Evolutionary conservation across 2,797 vertebrate genomes (phyloP).

Genomic region (Lagocephalus sceleratus): DNA sequence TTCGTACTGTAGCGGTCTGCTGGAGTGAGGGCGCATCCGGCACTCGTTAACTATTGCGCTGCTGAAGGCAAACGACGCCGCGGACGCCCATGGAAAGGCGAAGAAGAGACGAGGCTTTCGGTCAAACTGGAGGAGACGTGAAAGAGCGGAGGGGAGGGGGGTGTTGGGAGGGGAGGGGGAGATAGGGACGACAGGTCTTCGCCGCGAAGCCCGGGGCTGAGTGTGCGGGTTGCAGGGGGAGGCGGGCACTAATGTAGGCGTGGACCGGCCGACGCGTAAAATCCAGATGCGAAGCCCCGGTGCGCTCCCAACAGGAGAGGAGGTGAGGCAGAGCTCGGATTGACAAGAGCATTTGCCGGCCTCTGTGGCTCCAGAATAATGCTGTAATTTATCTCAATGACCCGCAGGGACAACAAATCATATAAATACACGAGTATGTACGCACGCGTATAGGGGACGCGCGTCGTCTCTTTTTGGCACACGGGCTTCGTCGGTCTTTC

Average conservation of each 20-base stretch:
- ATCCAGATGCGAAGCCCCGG: constrained; percentile 64
- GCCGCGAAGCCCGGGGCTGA: constrained; percentile 18
- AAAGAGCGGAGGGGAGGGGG: neutral
- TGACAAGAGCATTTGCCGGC: constrained; percentile 54
- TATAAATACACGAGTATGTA: no score
- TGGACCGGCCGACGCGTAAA: constrained; percentile 47
- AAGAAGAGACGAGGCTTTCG: neutral
- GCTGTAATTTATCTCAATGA: neutral
- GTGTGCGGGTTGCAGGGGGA: constrained; percentile 18
- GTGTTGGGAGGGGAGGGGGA: no score
- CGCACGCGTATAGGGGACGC: no score
- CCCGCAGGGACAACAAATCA: neutral
- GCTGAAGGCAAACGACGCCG: constrained; percentile 54
- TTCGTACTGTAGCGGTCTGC: constrained; percentile 85
- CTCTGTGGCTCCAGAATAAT: constrained; percentile 7
- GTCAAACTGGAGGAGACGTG: neutral
- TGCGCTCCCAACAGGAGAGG: constrained; percentile 49
- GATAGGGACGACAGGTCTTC: constrained; percentile 17
- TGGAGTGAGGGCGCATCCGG: constrained; percentile 70
- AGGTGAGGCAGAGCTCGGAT: constrained; percentile 42
- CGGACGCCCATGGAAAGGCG: constrained; percentile 23
- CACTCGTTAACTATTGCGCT: constrained; percentile 71
- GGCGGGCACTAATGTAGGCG: constrained; percentile 45
- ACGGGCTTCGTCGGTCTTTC: no score
- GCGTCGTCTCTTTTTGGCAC: no score